Percentiles rank a stretch among this genome's conserved stretches.
Conservation (phyloP, 92 coral and sea anemone genomes). For the Zoanthus sansibaricus region DNA sequence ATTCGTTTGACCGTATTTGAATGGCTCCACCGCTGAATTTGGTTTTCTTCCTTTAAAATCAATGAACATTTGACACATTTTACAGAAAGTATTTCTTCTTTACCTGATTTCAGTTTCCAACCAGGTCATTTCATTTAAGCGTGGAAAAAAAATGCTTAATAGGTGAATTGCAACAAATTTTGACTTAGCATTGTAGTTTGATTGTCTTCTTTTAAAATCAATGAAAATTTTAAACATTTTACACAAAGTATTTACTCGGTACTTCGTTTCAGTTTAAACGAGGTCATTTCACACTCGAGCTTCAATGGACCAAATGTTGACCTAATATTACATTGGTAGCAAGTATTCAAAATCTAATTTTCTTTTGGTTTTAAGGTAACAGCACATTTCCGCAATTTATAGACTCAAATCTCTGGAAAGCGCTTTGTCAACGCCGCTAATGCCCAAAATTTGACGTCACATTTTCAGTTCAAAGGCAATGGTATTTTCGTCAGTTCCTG, state of each 20-base stretch:
- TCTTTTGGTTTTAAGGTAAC: too few relatives aligned
- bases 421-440: too few relatives aligned
- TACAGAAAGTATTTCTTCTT: background rate
- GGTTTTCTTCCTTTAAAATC: background rate
- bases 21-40: background rate
- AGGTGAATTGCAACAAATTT: too few relatives aligned
- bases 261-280: background rate
- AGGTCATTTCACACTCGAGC: background rate
- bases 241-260: background rate
- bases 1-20: constrained; percentile 37
- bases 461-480: too few relatives aligned
- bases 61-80: background rate
- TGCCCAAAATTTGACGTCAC: too few relatives aligned
- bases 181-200: background rate
- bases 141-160: background rate
- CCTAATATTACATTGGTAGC: too few relatives aligned
- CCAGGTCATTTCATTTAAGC: too few relatives aligned
- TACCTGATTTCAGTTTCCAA: background rate
- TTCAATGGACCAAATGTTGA: too few relatives aligned
- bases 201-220: background rate
- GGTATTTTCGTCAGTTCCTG: too few relatives aligned
- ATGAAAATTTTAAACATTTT: background rate
- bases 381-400: too few relatives aligned
- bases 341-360: too few relatives aligned
- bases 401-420: too few relatives aligned